These are phyloP conservation scores for Onthophagus sagittarius DNA, from an alignment of 2,888 invertebrate genomes.

Conservation along the genomic window DNA sequence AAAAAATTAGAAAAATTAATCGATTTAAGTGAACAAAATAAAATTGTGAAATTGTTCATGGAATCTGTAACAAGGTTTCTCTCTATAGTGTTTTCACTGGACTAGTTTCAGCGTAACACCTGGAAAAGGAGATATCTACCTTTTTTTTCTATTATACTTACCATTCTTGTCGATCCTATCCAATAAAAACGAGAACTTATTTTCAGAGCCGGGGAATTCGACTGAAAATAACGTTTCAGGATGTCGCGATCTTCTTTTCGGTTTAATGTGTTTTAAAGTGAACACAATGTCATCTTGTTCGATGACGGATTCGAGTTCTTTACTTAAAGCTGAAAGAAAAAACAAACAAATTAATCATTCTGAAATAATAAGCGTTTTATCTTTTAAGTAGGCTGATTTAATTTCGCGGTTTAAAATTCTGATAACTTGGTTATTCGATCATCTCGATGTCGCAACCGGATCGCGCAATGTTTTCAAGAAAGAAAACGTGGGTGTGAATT, in stretches of 20 bases:
- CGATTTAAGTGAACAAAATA: neutral
- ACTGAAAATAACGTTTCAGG: slow-evolving; percentile 55
- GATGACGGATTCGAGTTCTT: slow-evolving; percentile 51
- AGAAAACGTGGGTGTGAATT: slow-evolving; percentile 13
- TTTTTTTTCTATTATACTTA: slow-evolving; percentile 36
- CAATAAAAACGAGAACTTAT: slow-evolving; percentile 54
- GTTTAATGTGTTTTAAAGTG: slow-evolving; percentile 53
- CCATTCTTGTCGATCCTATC: slow-evolving; percentile 55
- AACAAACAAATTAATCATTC: slow-evolving; percentile 17
- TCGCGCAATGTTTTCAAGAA: neutral
- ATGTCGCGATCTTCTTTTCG: slow-evolving; percentile 47
- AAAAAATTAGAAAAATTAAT: slow-evolving; percentile 9
- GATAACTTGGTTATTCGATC: neutral
- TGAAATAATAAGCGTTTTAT: neutral
- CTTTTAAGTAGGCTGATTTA: neutral
- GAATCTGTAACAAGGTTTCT: neutral
- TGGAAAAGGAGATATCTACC: neutral
- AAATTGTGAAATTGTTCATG: slow-evolving; percentile 2
- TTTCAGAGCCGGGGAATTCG: slow-evolving; percentile 53
- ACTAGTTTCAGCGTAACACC: neutral
- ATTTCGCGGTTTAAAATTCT: neutral
- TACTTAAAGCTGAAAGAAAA: slow-evolving; percentile 49
- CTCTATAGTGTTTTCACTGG: neutral
- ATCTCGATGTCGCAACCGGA: neutral
- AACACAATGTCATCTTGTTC: slow-evolving; percentile 54